Percentiles rank a stretch among this genome's conserved stretches.
phyloP scores from a whole-genome alignment of 2,888 invertebrate genomes.

The Drosophila quinaria region DNA sequence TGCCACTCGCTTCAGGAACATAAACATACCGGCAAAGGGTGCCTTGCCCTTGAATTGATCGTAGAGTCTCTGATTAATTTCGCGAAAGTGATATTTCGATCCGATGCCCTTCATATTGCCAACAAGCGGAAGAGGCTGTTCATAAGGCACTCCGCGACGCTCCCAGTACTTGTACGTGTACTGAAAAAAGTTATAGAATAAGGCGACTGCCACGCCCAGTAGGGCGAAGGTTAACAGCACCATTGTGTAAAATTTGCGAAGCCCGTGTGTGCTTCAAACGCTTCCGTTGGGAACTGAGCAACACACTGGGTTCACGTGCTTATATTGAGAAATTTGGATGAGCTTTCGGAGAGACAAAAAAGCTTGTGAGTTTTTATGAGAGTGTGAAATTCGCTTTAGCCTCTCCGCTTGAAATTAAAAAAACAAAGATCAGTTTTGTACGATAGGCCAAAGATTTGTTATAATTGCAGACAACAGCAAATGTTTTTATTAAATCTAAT shows the following conservation, averaged over 20 bases:
- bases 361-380: not conserved
- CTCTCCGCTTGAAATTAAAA: not conserved
- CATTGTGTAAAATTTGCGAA: conserved; percentile 24
- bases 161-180: conserved; percentile 70
- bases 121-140: conserved; percentile 55
- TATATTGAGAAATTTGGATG: not conserved
- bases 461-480: no score
- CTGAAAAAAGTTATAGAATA: conserved; percentile 43
- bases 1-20: conserved; percentile 63
- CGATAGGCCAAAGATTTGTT: no score
- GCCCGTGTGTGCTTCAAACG: no score
- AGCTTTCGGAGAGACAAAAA: conserved; percentile 16
- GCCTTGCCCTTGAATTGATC: conserved; percentile 64
- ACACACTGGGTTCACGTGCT: not conserved
- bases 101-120: conserved; percentile 78
- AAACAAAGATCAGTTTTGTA: no score
- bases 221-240: conserved; percentile 46
- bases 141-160: conserved; percentile 59
- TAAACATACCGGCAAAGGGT: conserved; percentile 69
- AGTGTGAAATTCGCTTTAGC: not conserved
- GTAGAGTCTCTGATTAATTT: conserved; percentile 68
- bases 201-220: conserved; percentile 34
- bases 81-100: conserved; percentile 55
- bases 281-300: not conserved
- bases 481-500: no score